Conservation (phyloP, 2,888 invertebrate genomes). For the Thymelicus sylvestris region DNA sequence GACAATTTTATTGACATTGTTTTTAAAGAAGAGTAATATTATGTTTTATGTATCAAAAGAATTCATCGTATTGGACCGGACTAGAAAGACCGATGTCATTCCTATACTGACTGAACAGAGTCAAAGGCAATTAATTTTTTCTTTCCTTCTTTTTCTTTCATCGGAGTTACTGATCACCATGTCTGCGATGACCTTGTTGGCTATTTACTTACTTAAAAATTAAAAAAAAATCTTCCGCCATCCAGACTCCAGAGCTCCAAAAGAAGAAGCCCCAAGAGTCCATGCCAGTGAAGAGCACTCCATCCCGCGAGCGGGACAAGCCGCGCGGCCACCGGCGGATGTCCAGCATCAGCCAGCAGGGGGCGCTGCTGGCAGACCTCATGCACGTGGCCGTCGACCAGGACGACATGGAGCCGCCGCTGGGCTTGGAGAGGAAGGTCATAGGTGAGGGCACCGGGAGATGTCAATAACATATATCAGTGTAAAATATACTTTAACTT, state of each 20-base stretch:
- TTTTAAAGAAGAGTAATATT: too few relatives aligned
- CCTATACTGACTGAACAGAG: too few relatives aligned
- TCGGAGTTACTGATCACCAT: too few relatives aligned
- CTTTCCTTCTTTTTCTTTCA: too few relatives aligned
- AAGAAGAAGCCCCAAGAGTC: slow-evolving; percentile 28
- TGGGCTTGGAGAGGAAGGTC: slow-evolving; percentile 66
- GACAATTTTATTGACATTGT: background rate
- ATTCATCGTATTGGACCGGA: too few relatives aligned
- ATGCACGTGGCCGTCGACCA: slow-evolving; percentile 69
- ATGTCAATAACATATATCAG: too few relatives aligned
- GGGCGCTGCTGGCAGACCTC: slow-evolving; percentile 65
- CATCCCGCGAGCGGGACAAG: slow-evolving; percentile 38
- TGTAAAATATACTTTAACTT: too few relatives aligned
- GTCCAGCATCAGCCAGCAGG: slow-evolving; percentile 69
- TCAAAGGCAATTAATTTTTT: too few relatives aligned
- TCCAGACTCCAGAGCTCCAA: slow-evolving; percentile 69
- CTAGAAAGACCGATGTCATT: too few relatives aligned
- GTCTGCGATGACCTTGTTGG: too few relatives aligned
- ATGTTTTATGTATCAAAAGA: too few relatives aligned
- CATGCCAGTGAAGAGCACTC: slow-evolving; percentile 2
- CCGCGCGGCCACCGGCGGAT: slow-evolving; percentile 65
- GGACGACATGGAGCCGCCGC: slow-evolving; percentile 62
- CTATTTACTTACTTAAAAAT: too few relatives aligned
- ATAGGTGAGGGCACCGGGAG: slow-evolving; percentile 51
- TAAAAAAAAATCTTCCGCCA: background rate